These are phyloP conservation scores for Aplysia californica DNA, from an alignment of 1,140 invertebrate species.

Conservation along the genomic window DNA sequence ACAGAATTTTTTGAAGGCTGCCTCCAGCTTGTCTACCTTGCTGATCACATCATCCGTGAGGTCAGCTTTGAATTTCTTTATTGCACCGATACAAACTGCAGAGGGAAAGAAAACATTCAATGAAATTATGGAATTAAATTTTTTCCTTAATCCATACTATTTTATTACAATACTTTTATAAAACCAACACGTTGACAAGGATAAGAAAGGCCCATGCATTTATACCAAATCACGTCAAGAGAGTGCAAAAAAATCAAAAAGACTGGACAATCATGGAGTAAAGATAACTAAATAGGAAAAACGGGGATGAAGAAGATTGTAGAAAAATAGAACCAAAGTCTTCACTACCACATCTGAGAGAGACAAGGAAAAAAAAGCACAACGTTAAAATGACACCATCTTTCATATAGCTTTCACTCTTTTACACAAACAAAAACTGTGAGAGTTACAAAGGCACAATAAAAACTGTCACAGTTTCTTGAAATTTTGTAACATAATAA, in stretches of 20 bases:
- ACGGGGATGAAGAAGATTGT: neutral
- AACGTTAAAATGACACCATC: too few species aligned
- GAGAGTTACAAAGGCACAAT: neutral
- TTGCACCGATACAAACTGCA: slow-evolving; percentile 15
- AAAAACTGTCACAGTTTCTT: neutral
- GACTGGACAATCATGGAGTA: neutral
- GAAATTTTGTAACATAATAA: neutral
- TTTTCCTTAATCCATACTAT: neutral
- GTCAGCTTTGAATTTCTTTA: slow-evolving; percentile 21
- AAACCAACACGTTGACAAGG: neutral
- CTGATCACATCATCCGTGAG: neutral
- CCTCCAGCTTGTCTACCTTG: slow-evolving; percentile 11
- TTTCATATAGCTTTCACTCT: neutral
- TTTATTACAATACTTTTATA: neutral
- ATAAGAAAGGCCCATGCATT: neutral
- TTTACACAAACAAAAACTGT: neutral
- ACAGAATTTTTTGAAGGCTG: slow-evolving; percentile 21
- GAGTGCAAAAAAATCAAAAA: neutral
- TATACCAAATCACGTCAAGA: neutral
- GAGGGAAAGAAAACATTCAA: neutral
- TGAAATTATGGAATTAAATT: neutral
- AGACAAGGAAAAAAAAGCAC: too few species aligned
- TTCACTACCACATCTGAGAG: neutral
- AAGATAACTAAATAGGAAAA: too few species aligned
- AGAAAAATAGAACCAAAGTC: neutral